Evolutionary conservation across 2,113 vertebrate genomes (phyloP).

Genomic region (Grammomys surdaster): DNA sequence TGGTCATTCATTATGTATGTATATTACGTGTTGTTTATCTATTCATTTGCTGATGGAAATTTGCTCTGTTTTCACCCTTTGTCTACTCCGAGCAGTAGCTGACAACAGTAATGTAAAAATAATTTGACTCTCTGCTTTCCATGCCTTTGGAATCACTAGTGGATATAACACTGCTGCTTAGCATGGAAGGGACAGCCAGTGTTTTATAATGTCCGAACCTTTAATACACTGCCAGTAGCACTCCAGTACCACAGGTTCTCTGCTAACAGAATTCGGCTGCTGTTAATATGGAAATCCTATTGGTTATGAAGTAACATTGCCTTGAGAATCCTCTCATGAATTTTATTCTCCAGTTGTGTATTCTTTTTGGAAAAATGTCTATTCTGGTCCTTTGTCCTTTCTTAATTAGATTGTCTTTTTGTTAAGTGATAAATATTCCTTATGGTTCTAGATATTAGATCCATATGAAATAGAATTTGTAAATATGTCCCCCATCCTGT

Average conservation of each 20-base stretch:
- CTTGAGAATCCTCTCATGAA: background rate
- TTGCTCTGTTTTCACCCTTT: background rate
- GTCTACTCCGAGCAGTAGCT: background rate
- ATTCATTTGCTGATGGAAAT: background rate
- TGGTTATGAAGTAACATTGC: background rate
- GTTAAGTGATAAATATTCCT: background rate
- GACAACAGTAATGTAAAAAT: no score
- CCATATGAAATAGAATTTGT: background rate
- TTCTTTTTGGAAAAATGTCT: slow-evolving; percentile 5
- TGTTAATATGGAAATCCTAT: background rate
- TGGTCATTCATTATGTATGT: background rate
- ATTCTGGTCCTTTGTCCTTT: background rate
- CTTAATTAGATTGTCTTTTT: background rate
- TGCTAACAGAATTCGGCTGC: background rate
- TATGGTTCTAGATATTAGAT: background rate
- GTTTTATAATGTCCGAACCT: background rate
- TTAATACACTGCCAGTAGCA: background rate
- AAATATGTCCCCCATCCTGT: background rate
- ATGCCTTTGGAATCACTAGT: background rate
- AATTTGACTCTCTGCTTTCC: background rate
- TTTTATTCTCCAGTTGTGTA: background rate
- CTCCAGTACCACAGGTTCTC: background rate
- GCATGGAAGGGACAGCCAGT: background rate
- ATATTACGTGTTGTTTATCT: background rate
- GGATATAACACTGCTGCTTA: background rate